Base-by-base conservation (phyloP, 2,113 vertebrate species). In the Argyrosomus japonicus region DNA sequence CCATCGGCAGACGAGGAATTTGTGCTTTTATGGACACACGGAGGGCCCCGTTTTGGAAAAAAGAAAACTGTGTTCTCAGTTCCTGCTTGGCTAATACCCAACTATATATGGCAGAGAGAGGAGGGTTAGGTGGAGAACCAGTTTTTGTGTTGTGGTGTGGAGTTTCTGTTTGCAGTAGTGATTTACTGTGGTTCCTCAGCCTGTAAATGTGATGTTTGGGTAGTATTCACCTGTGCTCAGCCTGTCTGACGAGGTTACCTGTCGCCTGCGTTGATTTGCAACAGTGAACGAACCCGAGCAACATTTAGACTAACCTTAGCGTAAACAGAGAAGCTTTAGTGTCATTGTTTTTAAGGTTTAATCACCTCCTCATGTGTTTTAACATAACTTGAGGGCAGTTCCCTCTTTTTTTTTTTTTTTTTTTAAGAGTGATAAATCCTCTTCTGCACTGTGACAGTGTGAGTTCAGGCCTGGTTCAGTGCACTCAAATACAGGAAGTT, bases 11-110 rank as follows among this genome's bases (percentile, higher is more conserved):
- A 57, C 76, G 21, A 80, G 77, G 88, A 84, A 84, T 84, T 79
- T 85, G 74, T 62, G 53, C 75, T 93, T 91, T 85, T 84, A 84
- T 76, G 61, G 58, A 68, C 74, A 48, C 73, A 58, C 71, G 11
- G 81, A 83, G 89, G 36, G 88, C 86, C 83, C 85, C 18, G 15
- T 77, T 77, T 68, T 45, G 72, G 27, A 56, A 79, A 69, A 47
- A 6, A 6, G 1, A 3, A 32, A 32, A 32, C 63, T 48, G 63
- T 48, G 54, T 54, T 83, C 60, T 78, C 68, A 69, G 17, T 91
- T 91, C 85, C 87, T 82, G 56, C n/a, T 76, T 69, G 85, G 78
- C 68, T 48, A 8, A 61, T 56, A 57, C 21, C 54, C 63, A 57
- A n/a, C 74, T 82, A 32, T 57, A 58, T 61, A 65, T 61, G 21